Evolutionary conservation across 2,113 vertebrate species (phyloP), one percentile per base, ranked within the genome.

Genomic region (Megalops atlanticus): DNA sequence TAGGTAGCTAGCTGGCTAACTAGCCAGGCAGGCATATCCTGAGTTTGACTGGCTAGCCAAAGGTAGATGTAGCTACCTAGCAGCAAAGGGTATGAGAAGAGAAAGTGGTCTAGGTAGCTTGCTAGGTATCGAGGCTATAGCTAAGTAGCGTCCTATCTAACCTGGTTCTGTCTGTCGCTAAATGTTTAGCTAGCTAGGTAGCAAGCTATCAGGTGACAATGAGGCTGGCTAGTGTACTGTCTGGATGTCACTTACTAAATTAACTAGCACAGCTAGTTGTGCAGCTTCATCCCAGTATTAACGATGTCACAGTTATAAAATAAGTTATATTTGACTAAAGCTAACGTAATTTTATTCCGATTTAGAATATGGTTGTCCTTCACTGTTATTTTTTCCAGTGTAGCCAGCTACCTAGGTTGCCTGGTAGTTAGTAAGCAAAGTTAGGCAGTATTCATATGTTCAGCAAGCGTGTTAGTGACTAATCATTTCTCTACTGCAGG

Each of bases 401-500:
- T 45, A 10, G 43, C 43, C 14, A 45, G n/a, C 58, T 64, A 31
- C 2, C 10, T n/a, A 64, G 31, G n/a, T n/a, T n/a, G n/a, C n/a
- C n/a, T n/a, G n/a, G n/a, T n/a, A n/a, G n/a, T n/a, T n/a, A n/a
- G n/a, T n/a, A n/a, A n/a, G n/a, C n/a, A n/a, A n/a, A n/a, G n/a
- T n/a, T n/a, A n/a, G n/a, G n/a, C n/a, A n/a, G n/a, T n/a, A n/a
- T n/a, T n/a, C n/a, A n/a, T n/a, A n/a, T n/a, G n/a, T 64, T 31
- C n/a, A 11, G 24, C 58, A 27, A 10, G 43, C 43, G n/a, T 10
- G 8, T 64, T 24, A n/a, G n/a, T 64, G 7, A 27, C n/a, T 64
- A 31, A 64, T n/a, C 58, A 5, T 64, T 77, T 83, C 91, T 80
- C 89, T 82, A 12, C 89, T 92, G 58, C 91, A 99, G 97, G 96